Conservation (phyloP, 1,140 invertebrate genomes). For the Heterodera carotae region DNA sequence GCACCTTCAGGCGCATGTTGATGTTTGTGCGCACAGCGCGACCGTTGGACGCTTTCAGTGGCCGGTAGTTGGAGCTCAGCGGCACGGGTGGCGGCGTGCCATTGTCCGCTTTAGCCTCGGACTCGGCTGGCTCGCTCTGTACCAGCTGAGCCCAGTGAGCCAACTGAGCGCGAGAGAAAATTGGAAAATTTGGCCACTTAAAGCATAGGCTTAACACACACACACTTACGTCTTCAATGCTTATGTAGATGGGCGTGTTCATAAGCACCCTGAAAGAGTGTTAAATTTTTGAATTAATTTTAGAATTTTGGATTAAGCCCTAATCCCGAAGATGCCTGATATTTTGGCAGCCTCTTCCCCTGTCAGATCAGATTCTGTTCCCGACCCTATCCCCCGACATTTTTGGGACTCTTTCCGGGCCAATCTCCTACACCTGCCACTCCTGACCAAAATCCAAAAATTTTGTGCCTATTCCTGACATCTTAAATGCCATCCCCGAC, state of each 20-base stretch:
- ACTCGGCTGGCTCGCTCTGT: slow-evolving; percentile 83
- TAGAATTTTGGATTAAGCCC: no score
- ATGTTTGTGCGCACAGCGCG: slow-evolving; percentile 93
- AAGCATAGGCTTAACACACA: no score
- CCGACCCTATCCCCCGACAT: no score
- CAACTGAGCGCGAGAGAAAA: slow-evolving; percentile 71
- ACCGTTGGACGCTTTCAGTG: slow-evolving; percentile 83
- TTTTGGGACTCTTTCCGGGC: no score
- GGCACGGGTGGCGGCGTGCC: slow-evolving; percentile 11
- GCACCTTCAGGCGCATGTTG: slow-evolving; percentile 77
- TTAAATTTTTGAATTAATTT: not conserved
- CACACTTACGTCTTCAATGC: slow-evolving; percentile 58
- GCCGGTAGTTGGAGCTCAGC: slow-evolving; percentile 78
- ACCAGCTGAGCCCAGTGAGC: slow-evolving; percentile 81
- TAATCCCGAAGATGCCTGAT: no score
- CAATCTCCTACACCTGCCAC: no score
- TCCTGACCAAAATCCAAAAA: no score
- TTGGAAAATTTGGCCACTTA: not conserved
- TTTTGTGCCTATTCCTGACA: no score
- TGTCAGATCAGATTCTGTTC: no score
- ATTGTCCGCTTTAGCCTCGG: slow-evolving; percentile 77
- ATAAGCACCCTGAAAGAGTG: slow-evolving; percentile 73
- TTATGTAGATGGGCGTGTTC: slow-evolving; percentile 87
- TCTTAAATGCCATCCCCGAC: no score
- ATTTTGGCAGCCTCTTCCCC: no score